phyloP scores from a whole-genome alignment of 2,888 invertebrate genomes.

The Hipparchia sbordonii region DNA sequence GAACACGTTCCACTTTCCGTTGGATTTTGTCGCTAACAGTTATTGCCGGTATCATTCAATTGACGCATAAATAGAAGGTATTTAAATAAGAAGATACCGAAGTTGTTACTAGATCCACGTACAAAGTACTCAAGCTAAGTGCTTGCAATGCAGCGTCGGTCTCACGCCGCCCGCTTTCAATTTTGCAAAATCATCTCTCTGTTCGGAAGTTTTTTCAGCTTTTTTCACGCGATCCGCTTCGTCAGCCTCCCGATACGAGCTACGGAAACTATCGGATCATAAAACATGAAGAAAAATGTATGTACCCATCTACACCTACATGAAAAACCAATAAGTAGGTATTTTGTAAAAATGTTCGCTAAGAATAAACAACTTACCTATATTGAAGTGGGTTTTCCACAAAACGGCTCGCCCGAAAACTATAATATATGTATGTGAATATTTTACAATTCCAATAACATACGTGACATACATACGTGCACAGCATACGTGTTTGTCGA shows the following conservation, averaged over 20 bases:
- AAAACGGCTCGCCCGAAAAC: too few species aligned
- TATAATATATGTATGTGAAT: too few species aligned
- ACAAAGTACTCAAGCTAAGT: constrained; percentile 33
- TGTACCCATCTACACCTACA: background rate
- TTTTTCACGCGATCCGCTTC: constrained; percentile 46
- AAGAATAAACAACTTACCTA: too few species aligned
- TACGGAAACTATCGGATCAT: constrained; percentile 32
- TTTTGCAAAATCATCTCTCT: constrained; percentile 36
- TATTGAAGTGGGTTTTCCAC: too few species aligned
- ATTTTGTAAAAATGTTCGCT: background rate
- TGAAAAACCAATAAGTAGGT: background rate
- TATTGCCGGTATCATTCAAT: too few species aligned
- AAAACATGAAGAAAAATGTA: constrained; percentile 10
- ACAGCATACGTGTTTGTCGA: too few species aligned
- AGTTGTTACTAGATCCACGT: constrained; percentile 29
- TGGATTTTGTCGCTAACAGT: too few species aligned
- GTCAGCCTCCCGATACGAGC: constrained; percentile 36
- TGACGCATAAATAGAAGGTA: background rate
- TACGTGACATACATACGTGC: too few species aligned
- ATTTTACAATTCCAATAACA: too few species aligned
- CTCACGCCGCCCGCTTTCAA: constrained; percentile 23
- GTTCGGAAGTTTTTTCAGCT: constrained; percentile 28
- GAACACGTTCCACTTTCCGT: too few species aligned
- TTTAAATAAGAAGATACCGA: background rate
- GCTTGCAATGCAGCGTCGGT: constrained; percentile 26